Evolutionary conservation across 2,888 invertebrate genomes (phyloP), one percentile per base, ranked within the genome.

Genomic region (Harpalus rufipes): DNA sequence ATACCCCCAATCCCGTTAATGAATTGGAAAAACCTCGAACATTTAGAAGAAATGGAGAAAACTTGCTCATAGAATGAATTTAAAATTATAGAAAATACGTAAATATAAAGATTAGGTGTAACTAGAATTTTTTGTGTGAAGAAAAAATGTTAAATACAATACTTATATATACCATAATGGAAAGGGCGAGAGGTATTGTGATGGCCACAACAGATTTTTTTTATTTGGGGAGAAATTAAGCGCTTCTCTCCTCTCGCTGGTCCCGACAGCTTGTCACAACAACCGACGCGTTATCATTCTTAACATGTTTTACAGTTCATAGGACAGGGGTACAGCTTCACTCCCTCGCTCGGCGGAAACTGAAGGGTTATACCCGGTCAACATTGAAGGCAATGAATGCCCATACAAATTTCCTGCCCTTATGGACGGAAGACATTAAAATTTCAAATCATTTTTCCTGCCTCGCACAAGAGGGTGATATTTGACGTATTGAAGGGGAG

Each of bases 241-340:
- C 76, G 61, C 63, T 63, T 76, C 84, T 84, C 63, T 44, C 51
- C 56, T 74, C 51, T 74, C 74, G 10, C 51, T 51, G 18, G 51
- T 16, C 12, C 78, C 78, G 32, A 32, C 32, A 32, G 32, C 84
- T 78, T 84, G 84, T 84, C 84, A 84, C 84, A 84, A 84, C 84
- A 84, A 84, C 16, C 79, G 61, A 65, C 68, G 79, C 79, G 84
- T 84, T 84, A 84, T 84, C 84, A 84, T 84, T 84, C 84, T 79
- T 84, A 84, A 84, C 84, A 84, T 84, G 84, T 78, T 84, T 84
- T 84, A 84, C 84, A 84, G 78, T 84, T 84, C 84, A 84, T 79
- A 84, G 79, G 84, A 68, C 68, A 61, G 18, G 61, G 25, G 16
- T 18, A 59, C 14, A 59, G 59, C 59, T 7, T n/a, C 59, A 7